Conservation (phyloP, 2,888 invertebrate genomes). For the Saturnia japonica region DNA sequence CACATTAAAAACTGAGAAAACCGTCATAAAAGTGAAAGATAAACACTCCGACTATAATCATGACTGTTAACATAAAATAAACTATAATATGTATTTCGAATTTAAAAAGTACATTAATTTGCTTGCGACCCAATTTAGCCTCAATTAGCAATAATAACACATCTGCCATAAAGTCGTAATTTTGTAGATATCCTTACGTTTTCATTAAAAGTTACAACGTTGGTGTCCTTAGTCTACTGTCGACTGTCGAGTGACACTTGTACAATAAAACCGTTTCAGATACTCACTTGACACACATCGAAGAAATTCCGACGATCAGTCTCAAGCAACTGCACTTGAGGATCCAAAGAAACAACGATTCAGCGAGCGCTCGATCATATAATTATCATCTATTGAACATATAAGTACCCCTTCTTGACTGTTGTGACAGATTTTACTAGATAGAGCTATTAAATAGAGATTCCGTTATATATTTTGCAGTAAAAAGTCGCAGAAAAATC, state of each 20-base stretch:
- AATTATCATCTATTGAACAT: conserved; percentile 20
- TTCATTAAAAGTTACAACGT: conserved; percentile 61
- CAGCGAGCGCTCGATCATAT: conserved; percentile 18
- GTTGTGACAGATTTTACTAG: background rate
- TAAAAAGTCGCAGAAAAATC: background rate
- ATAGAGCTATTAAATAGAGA: background rate
- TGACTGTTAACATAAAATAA: background rate
- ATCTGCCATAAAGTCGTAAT: conserved; percentile 36
- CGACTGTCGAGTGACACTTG: conserved; percentile 49
- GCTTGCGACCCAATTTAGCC: conserved; percentile 47
- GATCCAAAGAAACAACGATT: conserved; percentile 28
- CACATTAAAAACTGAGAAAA: background rate
- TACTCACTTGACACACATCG: conserved; percentile 71
- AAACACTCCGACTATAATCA: background rate
- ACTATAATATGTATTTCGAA: too few species aligned
- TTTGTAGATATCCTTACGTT: conserved; percentile 60
- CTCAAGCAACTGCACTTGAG: conserved; percentile 30
- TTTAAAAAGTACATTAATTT: conserved; percentile 34
- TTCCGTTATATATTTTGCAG: background rate
- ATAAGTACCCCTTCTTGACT: too few species aligned
- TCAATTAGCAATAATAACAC: conserved; percentile 47
- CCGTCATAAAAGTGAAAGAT: background rate
- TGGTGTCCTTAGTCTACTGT: conserved; percentile 57
- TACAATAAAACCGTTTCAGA: conserved; percentile 67
- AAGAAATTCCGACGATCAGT: conserved; percentile 37